Evolutionary conservation across 2,797 vertebrate species (phyloP).

Genomic region (Taenioides sp.): DNA sequence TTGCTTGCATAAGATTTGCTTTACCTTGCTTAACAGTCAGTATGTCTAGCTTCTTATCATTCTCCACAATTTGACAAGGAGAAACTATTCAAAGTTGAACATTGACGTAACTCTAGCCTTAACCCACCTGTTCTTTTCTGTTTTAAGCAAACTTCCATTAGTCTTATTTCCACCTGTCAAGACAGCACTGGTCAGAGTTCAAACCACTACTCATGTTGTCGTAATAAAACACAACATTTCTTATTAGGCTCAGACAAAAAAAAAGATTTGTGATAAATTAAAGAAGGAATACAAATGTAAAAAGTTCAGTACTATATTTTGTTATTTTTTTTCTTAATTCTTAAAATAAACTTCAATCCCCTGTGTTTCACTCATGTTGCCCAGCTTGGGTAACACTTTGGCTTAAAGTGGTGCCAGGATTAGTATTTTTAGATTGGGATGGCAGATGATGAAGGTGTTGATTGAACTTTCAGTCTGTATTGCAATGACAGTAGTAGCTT

Average conservation of each 20-base stretch:
- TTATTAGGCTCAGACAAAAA: neutral
- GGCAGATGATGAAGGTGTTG: constrained; percentile 60
- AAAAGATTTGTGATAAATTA: constrained; percentile 25
- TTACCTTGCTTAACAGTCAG: neutral
- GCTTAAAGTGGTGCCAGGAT: constrained; percentile 36
- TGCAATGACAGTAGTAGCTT: constrained; percentile 34
- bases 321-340: constrained; percentile 4
- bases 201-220: constrained; percentile 24
- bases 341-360: constrained; percentile 32
- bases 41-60: neutral
- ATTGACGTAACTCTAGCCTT: constrained; percentile 57
- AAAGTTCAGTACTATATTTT: neutral
- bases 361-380: constrained; percentile 30
- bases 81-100: constrained; percentile 39
- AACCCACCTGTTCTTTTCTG: constrained; percentile 59
- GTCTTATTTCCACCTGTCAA: constrained; percentile 64
- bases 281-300: neutral
- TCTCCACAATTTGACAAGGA: constrained; percentile 33
- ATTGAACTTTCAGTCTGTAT: constrained; percentile 56
- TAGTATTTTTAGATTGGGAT: constrained; percentile 59
- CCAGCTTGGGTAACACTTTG: constrained; percentile 30
- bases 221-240: neutral
- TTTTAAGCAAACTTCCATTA: constrained; percentile 47
- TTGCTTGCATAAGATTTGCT: neutral
- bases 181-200: constrained; percentile 51